phyloP scores from a whole-genome alignment of 2,888 invertebrate species.

The Formica aserva region DNA sequence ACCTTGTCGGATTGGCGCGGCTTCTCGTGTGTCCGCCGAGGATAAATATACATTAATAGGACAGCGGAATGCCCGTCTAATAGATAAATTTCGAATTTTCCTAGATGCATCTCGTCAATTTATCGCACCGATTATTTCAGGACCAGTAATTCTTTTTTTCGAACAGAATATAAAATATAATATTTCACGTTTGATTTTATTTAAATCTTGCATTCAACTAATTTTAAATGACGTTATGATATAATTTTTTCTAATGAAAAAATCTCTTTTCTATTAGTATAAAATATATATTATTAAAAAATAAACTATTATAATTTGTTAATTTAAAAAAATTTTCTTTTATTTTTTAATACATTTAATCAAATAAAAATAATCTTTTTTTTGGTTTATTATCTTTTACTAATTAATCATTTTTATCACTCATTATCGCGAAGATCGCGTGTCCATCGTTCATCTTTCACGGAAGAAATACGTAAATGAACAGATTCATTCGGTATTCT shows the following conservation, averaged over 20 bases:
- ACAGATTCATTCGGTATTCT: slow-evolving; percentile 70
- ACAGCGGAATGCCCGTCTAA: not conserved
- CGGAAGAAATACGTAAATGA: slow-evolving; percentile 70
- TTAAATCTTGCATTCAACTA: not conserved
- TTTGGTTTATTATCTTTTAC: not conserved
- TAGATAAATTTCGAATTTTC: slow-evolving; percentile 5
- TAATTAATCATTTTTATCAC: slow-evolving; percentile 15
- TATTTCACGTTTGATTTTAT: not conserved
- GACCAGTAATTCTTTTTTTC: not conserved
- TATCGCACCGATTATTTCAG: not conserved
- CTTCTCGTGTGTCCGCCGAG: slow-evolving; percentile 10
- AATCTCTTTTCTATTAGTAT: not conserved
- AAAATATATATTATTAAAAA: slow-evolving; percentile 9
- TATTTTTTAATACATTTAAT: not conserved
- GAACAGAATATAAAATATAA: not conserved
- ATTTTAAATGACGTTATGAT: not conserved
- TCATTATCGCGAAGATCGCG: not conserved
- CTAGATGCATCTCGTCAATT: not conserved
- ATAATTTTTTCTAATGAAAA: not conserved
- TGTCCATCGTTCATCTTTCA: not conserved
- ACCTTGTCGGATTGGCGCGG: slow-evolving; percentile 60
- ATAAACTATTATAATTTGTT: not conserved
- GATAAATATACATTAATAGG: slow-evolving; percentile 23
- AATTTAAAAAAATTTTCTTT: not conserved
- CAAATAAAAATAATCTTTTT: not conserved